phyloP scores from a whole-genome alignment of 2,797 vertebrate genomes.

The Siniperca obscura region DNA sequence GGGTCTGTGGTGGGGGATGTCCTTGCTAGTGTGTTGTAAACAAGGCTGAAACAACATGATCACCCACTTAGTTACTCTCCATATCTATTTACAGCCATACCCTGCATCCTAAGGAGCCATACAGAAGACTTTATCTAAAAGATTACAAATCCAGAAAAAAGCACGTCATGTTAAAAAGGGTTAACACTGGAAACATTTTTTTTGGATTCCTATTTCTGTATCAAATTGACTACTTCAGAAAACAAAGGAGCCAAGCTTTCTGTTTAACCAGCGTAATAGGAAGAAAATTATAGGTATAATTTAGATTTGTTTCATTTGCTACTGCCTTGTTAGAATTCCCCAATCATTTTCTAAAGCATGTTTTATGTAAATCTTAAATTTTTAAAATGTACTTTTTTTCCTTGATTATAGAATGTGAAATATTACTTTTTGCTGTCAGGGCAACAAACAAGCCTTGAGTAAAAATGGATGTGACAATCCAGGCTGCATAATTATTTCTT shows the following conservation, averaged over 20 bases:
- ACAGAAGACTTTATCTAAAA: conserved; percentile 30
- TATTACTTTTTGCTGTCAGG: not conserved
- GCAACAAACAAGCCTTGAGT: not conserved
- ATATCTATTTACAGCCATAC: conserved; percentile 55
- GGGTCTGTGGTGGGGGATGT: conserved; percentile 23
- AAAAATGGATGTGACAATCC: conserved; percentile 13
- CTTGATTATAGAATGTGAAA: not conserved
- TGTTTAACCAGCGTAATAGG: not conserved
- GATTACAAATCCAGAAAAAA: conserved; percentile 25
- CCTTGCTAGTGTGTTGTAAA: conserved; percentile 64
- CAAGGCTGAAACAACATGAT: conserved; percentile 80
- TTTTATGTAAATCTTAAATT: not conserved
- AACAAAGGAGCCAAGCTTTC: not conserved
- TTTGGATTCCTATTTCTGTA: not conserved
- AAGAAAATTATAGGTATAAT: not conserved
- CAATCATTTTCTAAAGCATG: not conserved
- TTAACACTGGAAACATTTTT: not conserved
- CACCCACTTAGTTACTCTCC: conserved; percentile 74
- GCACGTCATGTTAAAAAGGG: not conserved
- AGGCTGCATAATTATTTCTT: conserved; percentile 14
- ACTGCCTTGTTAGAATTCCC: not conserved
- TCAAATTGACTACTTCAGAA: not conserved
- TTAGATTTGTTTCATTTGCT: not conserved
- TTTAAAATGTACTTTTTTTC: not conserved
- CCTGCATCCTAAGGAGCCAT: conserved; percentile 22